Percentiles rank a stretch among this genome's conserved stretches.
Evolutionary conservation across 2,888 invertebrate species (phyloP).

Genomic region (Crepidodera aurea): DNA sequence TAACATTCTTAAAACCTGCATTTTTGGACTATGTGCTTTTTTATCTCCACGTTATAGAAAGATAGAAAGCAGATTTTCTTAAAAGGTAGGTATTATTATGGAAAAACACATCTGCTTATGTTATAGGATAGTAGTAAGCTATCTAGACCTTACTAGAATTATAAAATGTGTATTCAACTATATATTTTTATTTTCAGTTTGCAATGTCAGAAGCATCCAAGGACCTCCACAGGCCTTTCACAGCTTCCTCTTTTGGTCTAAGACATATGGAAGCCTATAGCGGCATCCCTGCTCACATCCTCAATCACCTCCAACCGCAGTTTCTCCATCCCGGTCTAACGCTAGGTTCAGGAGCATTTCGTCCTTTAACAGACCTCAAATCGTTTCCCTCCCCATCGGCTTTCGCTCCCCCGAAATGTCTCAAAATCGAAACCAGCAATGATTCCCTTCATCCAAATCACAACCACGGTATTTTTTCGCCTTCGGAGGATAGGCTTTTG

Average conservation of each 20-base stretch:
- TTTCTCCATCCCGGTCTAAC: constrained; percentile 74
- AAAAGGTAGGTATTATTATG: too few species aligned
- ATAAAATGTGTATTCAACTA: too few species aligned
- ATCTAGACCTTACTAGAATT: too few species aligned
- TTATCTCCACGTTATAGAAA: too few species aligned
- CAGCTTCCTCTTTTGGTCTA: constrained; percentile 65
- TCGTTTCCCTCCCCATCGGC: constrained; percentile 69
- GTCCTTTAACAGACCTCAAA: constrained; percentile 67
- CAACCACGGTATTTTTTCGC: constrained; percentile 59
- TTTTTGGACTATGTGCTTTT: too few species aligned
- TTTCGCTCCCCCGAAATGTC: constrained; percentile 77
- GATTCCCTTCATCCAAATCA: constrained; percentile 55
- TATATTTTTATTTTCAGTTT: constrained; percentile 52
- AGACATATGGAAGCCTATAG: constrained; percentile 68
- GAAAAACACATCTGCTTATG: too few species aligned
- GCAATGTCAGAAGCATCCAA: constrained; percentile 65
- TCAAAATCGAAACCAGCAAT: constrained; percentile 62
- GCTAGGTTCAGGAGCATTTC: constrained; percentile 68
- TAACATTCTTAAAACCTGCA: too few species aligned
- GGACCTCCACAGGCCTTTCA: constrained; percentile 73
- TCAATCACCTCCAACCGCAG: constrained; percentile 77
- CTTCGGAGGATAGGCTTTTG: constrained; percentile 59
- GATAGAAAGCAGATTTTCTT: too few species aligned
- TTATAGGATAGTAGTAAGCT: too few species aligned
- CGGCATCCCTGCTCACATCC: constrained; percentile 71